phyloP scores from a whole-genome alignment of 2,797 vertebrate species.

The Falco novaeseelandiae region DNA sequence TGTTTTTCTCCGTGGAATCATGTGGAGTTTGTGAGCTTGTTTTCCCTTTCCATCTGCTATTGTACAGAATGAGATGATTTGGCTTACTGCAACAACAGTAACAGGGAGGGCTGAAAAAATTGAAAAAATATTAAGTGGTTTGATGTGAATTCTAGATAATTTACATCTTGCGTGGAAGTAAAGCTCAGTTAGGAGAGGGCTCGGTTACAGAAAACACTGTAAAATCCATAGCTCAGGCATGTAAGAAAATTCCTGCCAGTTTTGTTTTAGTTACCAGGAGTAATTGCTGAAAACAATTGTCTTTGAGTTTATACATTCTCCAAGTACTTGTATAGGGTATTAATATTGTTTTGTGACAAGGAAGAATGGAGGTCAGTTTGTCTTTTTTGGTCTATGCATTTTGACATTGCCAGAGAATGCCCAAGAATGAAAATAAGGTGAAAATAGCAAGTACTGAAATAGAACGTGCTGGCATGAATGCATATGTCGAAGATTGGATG shows the following conservation, averaged over 20 bases:
- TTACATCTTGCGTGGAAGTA: not conserved
- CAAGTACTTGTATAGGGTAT: not conserved
- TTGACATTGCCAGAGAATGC: not conserved
- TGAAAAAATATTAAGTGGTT: not conserved
- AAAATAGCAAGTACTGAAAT: conserved; percentile 32
- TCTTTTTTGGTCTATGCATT: not conserved
- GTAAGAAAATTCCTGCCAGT: not conserved
- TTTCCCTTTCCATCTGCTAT: not conserved
- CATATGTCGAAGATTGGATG: not conserved
- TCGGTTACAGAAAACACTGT: not conserved
- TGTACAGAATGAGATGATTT: not conserved
- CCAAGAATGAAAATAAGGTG: conserved; percentile 15
- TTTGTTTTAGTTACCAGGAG: conserved; percentile 37
- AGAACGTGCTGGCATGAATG: not conserved
- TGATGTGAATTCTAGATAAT: not conserved
- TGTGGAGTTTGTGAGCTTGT: not conserved
- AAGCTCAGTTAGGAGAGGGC: not conserved
- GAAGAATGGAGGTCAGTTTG: not conserved
- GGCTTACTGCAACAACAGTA: not conserved
- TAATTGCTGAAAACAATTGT: conserved; percentile 19
- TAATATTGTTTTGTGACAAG: not conserved
- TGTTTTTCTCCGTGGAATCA: not conserved
- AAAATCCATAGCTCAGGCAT: not conserved
- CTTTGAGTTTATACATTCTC: not conserved
- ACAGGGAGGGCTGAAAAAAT: not conserved